Base-by-base conservation (phyloP, 1,140 invertebrate species). In the Anoplolepis gracilipes region DNA sequence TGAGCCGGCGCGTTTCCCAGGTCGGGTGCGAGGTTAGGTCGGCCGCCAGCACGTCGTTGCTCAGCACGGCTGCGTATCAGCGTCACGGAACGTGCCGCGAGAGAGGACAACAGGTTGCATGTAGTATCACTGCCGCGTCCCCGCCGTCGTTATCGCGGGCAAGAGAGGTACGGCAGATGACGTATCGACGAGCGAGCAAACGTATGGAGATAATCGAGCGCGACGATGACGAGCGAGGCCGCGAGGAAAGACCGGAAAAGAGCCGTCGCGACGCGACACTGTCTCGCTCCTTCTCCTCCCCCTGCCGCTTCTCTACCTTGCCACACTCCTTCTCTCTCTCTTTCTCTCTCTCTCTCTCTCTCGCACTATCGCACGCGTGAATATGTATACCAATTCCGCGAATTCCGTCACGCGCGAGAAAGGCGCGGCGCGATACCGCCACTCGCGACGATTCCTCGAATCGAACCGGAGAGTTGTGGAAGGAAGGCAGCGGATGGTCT, bases 61-160 rank as follows among this genome's bases (percentile, higher is more conserved):
- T 55, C 73, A 55, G 73, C 78, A 72, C 59, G 22, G 72, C 42
- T 76, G 73, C 81, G 65, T 70, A 28, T 84, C 81, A 55, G 75
- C 72, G 73, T 46, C 25, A 25, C 28, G 49, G 82, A 85, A 85
- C 85, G 89, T 87, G 87, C 75, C 87, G 65, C 72, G 69, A 82
- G 67, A 82, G 67, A 93, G 92, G 92, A 93, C 91, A 93, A 92
- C 91, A 93, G 91, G 92, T 93, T 92, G 91, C 90, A 92, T 90
- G 46, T 19, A 49, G 85, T 91, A 82, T 67, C 67, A 82, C 39
- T n/a, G 67, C 65, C 53, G 46, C 46, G 78, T 81, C 22, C 49
- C 49, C 64, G 65, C 22, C 77, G 77, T 78, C 39, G 75, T 53
- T 13, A 0, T 19, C 61, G 22, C 16, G 57, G 39, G 87, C 87